phyloP scores from a whole-genome alignment of 1,140 invertebrate genomes.

The Reticulitermes speratus region DNA sequence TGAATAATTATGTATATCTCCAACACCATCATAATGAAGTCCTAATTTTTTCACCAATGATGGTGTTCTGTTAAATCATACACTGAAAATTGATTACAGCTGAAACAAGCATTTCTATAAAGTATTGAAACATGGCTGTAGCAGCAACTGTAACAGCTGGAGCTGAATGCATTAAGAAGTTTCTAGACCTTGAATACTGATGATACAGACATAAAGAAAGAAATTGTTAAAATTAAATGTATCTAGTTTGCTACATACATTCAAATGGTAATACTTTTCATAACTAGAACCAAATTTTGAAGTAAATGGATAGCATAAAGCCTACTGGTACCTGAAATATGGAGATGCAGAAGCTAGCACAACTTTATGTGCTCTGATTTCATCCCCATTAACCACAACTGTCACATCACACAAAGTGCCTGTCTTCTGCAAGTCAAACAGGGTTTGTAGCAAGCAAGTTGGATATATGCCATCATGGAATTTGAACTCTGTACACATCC shows the following conservation, averaged over 20 bases:
- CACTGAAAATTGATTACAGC: too few relatives aligned
- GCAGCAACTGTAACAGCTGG: too few relatives aligned
- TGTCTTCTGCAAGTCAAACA: slow-evolving; percentile 21
- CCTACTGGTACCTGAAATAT: slow-evolving; percentile 52
- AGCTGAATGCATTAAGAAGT: too few relatives aligned
- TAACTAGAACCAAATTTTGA: not conserved
- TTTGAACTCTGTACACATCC: slow-evolving; percentile 6
- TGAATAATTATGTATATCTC: not conserved
- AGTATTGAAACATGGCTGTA: too few relatives aligned
- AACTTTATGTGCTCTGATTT: slow-evolving; percentile 59
- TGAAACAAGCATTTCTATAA: too few relatives aligned
- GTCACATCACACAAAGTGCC: slow-evolving; percentile 29
- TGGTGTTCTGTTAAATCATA: too few relatives aligned
- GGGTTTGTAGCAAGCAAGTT: slow-evolving; percentile 24
- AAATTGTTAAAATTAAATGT: not conserved
- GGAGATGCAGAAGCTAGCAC: slow-evolving; percentile 60
- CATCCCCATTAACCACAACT: slow-evolving; percentile 22
- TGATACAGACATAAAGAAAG: not conserved
- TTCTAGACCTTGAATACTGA: not conserved
- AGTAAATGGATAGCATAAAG: not conserved
- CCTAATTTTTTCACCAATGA: not conserved
- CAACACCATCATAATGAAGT: not conserved
- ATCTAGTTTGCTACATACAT: not conserved
- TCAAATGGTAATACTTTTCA: not conserved
- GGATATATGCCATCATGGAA: slow-evolving; percentile 28